Percentiles rank a stretch among this genome's conserved stretches.
These are phyloP conservation scores for Morone saxatilis DNA, from an alignment of 2,113 vertebrate genomes.

Conservation along the genomic window DNA sequence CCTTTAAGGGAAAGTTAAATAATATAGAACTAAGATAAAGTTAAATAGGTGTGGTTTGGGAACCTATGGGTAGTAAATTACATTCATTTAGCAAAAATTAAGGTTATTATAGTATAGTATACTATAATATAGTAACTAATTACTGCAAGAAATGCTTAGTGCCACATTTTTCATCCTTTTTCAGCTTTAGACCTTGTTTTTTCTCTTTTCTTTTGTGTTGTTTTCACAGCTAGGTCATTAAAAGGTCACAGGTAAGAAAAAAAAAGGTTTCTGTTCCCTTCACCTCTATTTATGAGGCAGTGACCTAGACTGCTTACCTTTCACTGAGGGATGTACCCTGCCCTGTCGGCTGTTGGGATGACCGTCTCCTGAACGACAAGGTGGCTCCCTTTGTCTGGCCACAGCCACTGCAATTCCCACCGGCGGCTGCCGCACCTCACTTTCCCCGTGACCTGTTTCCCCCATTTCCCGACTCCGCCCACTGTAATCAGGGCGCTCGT, in stretches of 20 bases:
- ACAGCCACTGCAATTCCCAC: constrained; percentile 96
- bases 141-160: neutral
- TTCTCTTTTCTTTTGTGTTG: neutral
- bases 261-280: constrained; percentile 5
- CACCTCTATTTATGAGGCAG: constrained; percentile 31
- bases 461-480: constrained; percentile 88
- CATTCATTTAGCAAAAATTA: too few species aligned
- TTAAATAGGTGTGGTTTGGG: neutral
- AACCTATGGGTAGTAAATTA: neutral
- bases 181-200: constrained; percentile 14
- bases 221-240: constrained; percentile 47
- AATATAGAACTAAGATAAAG: neutral
- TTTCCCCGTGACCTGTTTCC: constrained; percentile 86
- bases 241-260: constrained; percentile 37
- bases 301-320: constrained; percentile 81
- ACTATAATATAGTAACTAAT: too few species aligned
- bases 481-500: constrained; percentile 91
- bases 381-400: constrained; percentile 92
- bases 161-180: constrained; percentile 15
- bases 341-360: constrained; percentile 85
- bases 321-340: constrained; percentile 85
- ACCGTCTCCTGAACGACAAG: constrained; percentile 84
- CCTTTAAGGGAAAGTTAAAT: neutral
- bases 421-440: constrained; percentile 94
- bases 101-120: too few species aligned